Percentiles rank a stretch among this genome's conserved stretches.
Evolutionary conservation across 2,113 vertebrate species (phyloP).

Genomic region (Ictalurus furcatus): DNA sequence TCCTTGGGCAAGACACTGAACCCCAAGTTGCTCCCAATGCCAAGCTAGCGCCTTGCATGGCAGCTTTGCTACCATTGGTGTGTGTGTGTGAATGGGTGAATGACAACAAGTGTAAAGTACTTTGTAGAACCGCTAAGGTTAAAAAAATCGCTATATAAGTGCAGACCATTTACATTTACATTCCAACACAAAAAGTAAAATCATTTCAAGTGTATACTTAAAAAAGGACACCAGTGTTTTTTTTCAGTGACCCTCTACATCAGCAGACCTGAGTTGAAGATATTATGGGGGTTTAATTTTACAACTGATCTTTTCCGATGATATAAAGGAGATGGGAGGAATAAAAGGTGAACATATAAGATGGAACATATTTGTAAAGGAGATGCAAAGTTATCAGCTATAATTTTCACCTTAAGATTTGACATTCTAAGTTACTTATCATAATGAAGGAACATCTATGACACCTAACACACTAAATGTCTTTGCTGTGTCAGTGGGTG

Average conservation of each 20-base stretch:
- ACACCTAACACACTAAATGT: not conserved
- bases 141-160: too few relatives aligned
- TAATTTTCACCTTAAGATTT: not conserved
- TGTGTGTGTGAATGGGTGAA: too few relatives aligned
- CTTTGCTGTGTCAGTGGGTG: not conserved
- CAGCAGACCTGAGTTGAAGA: not conserved
- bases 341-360: not conserved
- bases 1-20: too few relatives aligned
- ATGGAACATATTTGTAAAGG: not conserved
- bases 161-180: too few relatives aligned
- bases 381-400: not conserved
- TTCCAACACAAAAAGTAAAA: not conserved
- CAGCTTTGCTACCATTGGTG: too few relatives aligned
- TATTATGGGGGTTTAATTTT: not conserved
- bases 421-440: not conserved
- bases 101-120: too few relatives aligned
- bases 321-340: not conserved
- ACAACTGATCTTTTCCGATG: not conserved
- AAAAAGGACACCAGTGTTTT: not conserved
- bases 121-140: too few relatives aligned
- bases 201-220: not conserved
- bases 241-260: not conserved
- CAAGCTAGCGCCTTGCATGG: too few relatives aligned
- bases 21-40: too few relatives aligned
- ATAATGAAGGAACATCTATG: not conserved